Evolutionary conservation across 2,888 invertebrate species (phyloP).

Genomic region (Blomia tropicalis): DNA sequence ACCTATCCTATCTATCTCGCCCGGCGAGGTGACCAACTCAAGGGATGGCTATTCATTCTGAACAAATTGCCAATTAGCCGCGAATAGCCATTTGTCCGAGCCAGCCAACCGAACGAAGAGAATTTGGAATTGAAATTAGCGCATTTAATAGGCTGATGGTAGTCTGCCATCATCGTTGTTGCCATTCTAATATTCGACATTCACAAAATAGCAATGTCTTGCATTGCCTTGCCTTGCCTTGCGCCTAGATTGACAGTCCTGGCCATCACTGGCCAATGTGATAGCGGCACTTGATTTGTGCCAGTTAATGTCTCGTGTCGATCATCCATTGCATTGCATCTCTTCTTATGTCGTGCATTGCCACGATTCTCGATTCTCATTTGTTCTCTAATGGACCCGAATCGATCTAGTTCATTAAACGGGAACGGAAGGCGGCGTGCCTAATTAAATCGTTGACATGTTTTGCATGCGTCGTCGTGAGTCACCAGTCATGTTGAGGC

Average conservation of each 20-base stretch:
- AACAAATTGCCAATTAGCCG: conserved; percentile 11
- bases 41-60: conserved; percentile 5
- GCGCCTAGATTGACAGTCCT: too few relatives aligned
- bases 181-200: too few relatives aligned
- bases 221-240: too few relatives aligned
- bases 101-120: neutral
- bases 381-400: neutral
- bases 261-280: too few relatives aligned
- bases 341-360: neutral
- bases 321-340: neutral
- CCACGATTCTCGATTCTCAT: neutral
- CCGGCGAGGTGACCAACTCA: neutral
- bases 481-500: neutral
- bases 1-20: too few relatives aligned
- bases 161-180: too few relatives aligned
- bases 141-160: too few relatives aligned
- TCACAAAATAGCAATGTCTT: too few relatives aligned
- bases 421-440: neutral
- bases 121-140: conserved; percentile 12
- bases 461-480: neutral
- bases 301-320: conserved; percentile 10
- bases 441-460: conserved; percentile 13
- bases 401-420: neutral
- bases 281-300: neutral
- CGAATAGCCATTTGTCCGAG: neutral